Percentiles rank a stretch among this genome's conserved stretches.
These are phyloP conservation scores for Denticeps clupeoides DNA, from an alignment of 2,797 vertebrate genomes.

Conservation along the genomic window DNA sequence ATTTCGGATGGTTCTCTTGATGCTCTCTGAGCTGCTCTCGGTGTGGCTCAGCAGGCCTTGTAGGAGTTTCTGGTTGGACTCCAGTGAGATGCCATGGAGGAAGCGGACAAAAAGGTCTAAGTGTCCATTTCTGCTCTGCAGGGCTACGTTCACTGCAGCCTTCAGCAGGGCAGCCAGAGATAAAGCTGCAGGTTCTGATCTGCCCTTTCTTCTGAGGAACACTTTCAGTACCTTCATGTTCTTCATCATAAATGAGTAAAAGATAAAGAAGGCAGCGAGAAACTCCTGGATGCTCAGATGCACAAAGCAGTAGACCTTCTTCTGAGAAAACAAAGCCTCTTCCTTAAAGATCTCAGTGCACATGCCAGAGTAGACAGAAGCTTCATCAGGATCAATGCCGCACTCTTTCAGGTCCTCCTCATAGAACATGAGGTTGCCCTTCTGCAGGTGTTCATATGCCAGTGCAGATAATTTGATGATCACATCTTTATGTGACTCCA, in stretches of 20 bases:
- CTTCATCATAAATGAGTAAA: slow-evolving; percentile 8
- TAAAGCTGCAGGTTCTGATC: neutral
- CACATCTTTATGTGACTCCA: slow-evolving; percentile 1
- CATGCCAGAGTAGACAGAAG: slow-evolving; percentile 15
- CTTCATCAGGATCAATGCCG: slow-evolving; percentile 9
- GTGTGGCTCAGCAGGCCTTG: slow-evolving; percentile 6
- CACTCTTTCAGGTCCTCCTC: slow-evolving; percentile 16
- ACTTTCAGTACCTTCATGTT: neutral
- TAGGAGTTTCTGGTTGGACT: slow-evolving; percentile 14
- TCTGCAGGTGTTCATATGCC: slow-evolving; percentile 18
- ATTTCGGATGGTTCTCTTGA: slow-evolving; percentile 13
- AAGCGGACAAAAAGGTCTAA: slow-evolving; percentile 32
- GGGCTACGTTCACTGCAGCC: slow-evolving; percentile 16
- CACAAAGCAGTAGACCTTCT: slow-evolving; percentile 21
- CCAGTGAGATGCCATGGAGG: slow-evolving; percentile 18
- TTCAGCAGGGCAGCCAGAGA: slow-evolving; percentile 14
- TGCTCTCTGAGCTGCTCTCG: slow-evolving; percentile 3
- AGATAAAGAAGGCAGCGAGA: slow-evolving; percentile 9
- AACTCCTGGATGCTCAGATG: slow-evolving; percentile 24
- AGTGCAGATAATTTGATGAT: slow-evolving; percentile 15
- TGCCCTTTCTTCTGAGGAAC: neutral
- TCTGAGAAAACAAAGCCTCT: slow-evolving; percentile 9
- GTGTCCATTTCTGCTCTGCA: slow-evolving; percentile 15
- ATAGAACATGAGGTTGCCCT: slow-evolving; percentile 18
- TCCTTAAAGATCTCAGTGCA: slow-evolving; percentile 21